Evolutionary conservation across 2,888 invertebrate genomes (phyloP), one percentile per base, ranked within the genome.

Genomic region (Lasioglossum villosulum): DNA sequence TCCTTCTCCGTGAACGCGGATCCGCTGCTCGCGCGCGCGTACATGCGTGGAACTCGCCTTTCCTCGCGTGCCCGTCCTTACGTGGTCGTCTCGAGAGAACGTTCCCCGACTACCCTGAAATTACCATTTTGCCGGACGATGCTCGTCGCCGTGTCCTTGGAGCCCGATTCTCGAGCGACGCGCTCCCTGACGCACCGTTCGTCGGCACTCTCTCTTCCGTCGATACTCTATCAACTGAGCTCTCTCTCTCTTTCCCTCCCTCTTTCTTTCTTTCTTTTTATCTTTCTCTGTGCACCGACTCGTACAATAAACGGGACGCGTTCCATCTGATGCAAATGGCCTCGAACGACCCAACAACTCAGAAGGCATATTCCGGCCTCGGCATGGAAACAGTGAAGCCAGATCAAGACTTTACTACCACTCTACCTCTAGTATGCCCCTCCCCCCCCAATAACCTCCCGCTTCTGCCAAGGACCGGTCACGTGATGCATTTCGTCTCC

Each of bases 61-160:
- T 80, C 80, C 86, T 90, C 87, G 90, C 87, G 88, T 76, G 83
- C 83, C 84, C 77, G 73, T 82, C 80, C 72, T 68, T 68, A 68
- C 39, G 59, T n/a, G 34, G 19, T 68, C 71, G 19, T 68, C 71
- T 68, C 80, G 68, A 30, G 42, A 52, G 52, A 52, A 23, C 72
- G 78, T 68, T 78, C 72, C 45, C 75, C 56, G 23, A 45, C 59
- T 78, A 59, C 59, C 72, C 14, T 76, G 52, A 63, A 85, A 85
- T 88, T 80, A 84, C 80, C 80, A 88, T 88, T 88, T 80, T 16
- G 42, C 78, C 63, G 42, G 68, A 23, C 34, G 81, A 42, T 19
- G 63, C 45, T 63, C 59, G 59, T 63, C 59, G n/a, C n/a, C 59
- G 19, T 10, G 66, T 23, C 59, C 59, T 45, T 37, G 75, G 56